Base-by-base conservation (phyloP, 1,140 invertebrate genomes). In the Anastatus disparis region DNA sequence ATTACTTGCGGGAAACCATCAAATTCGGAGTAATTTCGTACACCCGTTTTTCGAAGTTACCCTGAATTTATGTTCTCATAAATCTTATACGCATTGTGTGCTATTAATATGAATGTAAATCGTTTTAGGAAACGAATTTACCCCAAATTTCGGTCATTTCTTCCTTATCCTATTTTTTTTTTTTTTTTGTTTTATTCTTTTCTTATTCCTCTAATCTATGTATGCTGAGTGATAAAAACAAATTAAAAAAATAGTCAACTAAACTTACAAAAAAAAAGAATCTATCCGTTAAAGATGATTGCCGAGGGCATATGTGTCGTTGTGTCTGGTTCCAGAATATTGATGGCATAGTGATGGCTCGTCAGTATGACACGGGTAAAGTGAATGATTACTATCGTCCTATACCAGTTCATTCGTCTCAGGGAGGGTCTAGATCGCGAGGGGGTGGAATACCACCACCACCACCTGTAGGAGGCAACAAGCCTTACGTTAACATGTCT, bases 261-360 rank as follows among this genome's bases (percentile, higher is more conserved):
- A 42, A 59, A 17, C 35, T 7, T 38, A 27, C 29, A 61, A 70
- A 63, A 56, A 44, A 53, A 63, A 44, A 64, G 46, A 64, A 63
- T 65, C 48, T 65, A 65, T 65, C 50, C 64, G 64, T 56, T 65
- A 71, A 65, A 65, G 53, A 81, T 82, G 78, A 85, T 85, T 85
- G 82, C 78, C 82, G 82, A 84, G 82, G 79, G 81, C 79, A 81
- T 80, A 84, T 79, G 82, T 81, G 80, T 85, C 82, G 84, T 83
- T 85, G 84, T 85, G 83, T 86, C 84, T 86, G 84, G 85, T 86
- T 86, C 74, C 85, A 86, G 85, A 86, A 85, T 79, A 86, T 86
- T 82, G 85, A 86, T 82, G 84, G 85, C 70, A 82, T 86, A 83
- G 84, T 86, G 84, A 84, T 85, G 84, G 82, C 84, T 74, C 84